Conservation (phyloP, 1,140 invertebrate genomes). For the Callitettix versicolor region DNA sequence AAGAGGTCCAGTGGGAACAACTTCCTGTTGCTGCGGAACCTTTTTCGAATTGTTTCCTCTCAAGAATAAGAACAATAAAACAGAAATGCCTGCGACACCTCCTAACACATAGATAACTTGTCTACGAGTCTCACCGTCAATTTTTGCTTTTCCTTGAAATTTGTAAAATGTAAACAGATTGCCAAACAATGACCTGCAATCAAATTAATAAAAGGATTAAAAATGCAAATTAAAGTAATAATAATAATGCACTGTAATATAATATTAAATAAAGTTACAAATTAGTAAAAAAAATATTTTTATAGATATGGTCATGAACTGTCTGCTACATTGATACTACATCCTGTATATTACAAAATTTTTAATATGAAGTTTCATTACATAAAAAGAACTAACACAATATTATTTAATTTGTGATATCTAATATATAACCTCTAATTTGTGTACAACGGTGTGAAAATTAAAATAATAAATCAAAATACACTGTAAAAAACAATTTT, state of each 20-base stretch:
- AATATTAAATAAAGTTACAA: neutral
- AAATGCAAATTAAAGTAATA: neutral
- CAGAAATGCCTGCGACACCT: slow-evolving; percentile 45
- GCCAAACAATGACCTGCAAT: slow-evolving; percentile 17
- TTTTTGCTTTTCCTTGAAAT: slow-evolving; percentile 24
- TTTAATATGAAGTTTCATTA: too few relatives aligned
- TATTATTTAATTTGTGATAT: too few relatives aligned
- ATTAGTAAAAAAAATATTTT: too few relatives aligned
- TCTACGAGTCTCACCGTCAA: slow-evolving; percentile 49
- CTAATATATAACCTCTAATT: too few relatives aligned
- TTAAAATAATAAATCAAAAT: too few relatives aligned
- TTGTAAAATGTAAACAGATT: slow-evolving; percentile 14
- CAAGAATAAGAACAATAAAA: slow-evolving; percentile 54
- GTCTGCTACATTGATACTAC: too few relatives aligned
- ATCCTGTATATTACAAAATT: too few relatives aligned
- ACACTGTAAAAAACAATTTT: too few relatives aligned
- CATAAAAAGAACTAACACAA: too few relatives aligned
- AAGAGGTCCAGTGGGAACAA: slow-evolving; percentile 39
- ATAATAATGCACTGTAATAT: neutral
- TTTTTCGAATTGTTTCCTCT: slow-evolving; percentile 36
- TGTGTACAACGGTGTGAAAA: too few relatives aligned
- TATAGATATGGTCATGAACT: too few relatives aligned
- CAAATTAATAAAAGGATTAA: neutral
- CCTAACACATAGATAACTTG: slow-evolving; percentile 62
- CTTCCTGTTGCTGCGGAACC: slow-evolving; percentile 38